Conservation (phyloP, 2,888 invertebrate species). For the Netelia fuscicornis region DNA sequence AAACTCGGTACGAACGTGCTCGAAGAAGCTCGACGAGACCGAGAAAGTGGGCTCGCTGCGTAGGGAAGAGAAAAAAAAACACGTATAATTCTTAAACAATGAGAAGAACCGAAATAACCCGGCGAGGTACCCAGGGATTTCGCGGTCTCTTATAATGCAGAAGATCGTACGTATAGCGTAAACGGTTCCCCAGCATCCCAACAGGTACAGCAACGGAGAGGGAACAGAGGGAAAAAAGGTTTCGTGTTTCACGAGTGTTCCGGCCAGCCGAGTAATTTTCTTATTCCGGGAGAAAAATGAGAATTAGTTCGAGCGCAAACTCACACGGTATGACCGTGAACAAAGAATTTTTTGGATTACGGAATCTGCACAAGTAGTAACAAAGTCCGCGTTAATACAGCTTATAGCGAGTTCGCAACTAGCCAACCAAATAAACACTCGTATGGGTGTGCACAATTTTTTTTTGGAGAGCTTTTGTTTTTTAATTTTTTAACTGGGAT, state of each 20-base stretch:
- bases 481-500: too few relatives aligned
- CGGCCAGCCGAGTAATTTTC: constrained; percentile 43
- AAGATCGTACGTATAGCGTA: constrained; percentile 20
- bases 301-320: constrained; percentile 19
- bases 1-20: background rate
- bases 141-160: background rate
- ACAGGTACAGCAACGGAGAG: background rate
- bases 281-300: constrained; percentile 42
- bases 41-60: constrained; percentile 16
- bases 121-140: constrained; percentile 32
- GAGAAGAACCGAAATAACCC: constrained; percentile 53
- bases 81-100: constrained; percentile 41
- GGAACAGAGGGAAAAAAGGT: constrained; percentile 12
- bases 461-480: too few relatives aligned
- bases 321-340: background rate
- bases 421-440: too few relatives aligned
- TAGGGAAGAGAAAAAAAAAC: constrained; percentile 37
- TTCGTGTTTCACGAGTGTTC: constrained; percentile 2
- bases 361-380: constrained; percentile 6
- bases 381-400: background rate
- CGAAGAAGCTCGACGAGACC: background rate
- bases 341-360: constrained; percentile 37
- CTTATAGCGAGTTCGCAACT: background rate
- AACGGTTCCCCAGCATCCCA: background rate
- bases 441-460: too few relatives aligned